Conservation (phyloP, 2,888 invertebrate species). For the Psylliodes chrysocephalus region DNA sequence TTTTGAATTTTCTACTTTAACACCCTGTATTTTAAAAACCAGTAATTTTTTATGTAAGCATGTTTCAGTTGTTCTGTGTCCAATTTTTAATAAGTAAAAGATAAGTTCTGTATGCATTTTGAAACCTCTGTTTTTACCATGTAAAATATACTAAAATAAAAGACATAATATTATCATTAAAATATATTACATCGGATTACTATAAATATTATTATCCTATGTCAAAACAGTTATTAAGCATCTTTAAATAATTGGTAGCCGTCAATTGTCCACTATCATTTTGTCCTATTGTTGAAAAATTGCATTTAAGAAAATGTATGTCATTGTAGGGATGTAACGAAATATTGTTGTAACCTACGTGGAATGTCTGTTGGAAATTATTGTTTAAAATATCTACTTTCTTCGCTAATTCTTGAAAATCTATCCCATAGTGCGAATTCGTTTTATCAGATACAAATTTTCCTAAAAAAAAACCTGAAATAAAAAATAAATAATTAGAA, state of each 20-base stretch:
- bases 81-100: no score
- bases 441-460: conserved; percentile 63
- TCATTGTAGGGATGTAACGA: conserved; percentile 13
- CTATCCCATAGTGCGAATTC: conserved; percentile 55
- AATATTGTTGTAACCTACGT: conserved; percentile 30
- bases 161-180: no score
- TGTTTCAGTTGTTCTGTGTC: no score
- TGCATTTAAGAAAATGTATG: conserved; percentile 40
- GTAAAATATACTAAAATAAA: no score
- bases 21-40: no score
- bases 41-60: no score
- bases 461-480: conserved; percentile 64
- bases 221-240: conserved; percentile 46
- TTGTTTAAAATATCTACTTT: conserved; percentile 42
- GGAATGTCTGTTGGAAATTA: conserved; percentile 46
- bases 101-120: no score
- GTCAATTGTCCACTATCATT: conserved; percentile 35
- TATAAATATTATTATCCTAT: not conserved
- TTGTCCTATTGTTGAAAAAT: conserved; percentile 38
- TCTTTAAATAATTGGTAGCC: conserved; percentile 37
- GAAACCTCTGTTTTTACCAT: no score
- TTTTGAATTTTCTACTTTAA: no score
- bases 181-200: no score
- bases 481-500: no score
- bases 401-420: conserved; percentile 52